These are phyloP conservation scores for Emys orbicularis DNA, from an alignment of 2,797 vertebrate genomes.

Conservation along the genomic window DNA sequence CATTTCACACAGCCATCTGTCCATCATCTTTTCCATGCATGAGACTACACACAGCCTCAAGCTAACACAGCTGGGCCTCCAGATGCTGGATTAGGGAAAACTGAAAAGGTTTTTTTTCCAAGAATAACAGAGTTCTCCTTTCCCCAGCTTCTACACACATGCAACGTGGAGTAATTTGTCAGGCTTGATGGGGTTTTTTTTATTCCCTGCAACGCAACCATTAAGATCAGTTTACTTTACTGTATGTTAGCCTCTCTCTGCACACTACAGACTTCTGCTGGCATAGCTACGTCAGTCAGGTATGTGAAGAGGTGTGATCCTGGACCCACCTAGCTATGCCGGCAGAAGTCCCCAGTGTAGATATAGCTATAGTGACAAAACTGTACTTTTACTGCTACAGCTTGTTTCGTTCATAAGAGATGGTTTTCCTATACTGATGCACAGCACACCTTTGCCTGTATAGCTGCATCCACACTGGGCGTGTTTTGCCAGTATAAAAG, in stretches of 20 bases:
- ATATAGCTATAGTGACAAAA: not conserved
- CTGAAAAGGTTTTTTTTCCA: conserved; percentile 49
- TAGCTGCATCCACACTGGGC: not conserved
- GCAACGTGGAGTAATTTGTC: conserved; percentile 47
- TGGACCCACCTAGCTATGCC: not conserved
- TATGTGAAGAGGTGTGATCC: not conserved
- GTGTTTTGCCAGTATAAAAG: not conserved
- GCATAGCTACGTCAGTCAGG: not conserved
- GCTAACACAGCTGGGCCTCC: conserved; percentile 72
- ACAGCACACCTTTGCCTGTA: not conserved
- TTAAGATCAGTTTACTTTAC: conserved; percentile 39
- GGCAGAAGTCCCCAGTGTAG: not conserved
- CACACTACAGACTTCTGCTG: not conserved
- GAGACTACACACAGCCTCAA: conserved; percentile 61
- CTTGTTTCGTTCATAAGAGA: not conserved
- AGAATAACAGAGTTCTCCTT: conserved; percentile 67
- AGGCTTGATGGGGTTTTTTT: conserved; percentile 54
- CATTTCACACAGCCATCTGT: conserved; percentile 16
- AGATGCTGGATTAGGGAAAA: conserved; percentile 71
- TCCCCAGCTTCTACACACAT: conserved; percentile 37
- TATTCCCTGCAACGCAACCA: conserved; percentile 59
- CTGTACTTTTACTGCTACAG: not conserved
- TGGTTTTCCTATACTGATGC: not conserved
- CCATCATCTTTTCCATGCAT: conserved; percentile 45
- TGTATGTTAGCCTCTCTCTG: not conserved